These are phyloP conservation scores for Cheilosia urbana DNA, from an alignment of 2,888 invertebrate species.

Conservation along the genomic window DNA sequence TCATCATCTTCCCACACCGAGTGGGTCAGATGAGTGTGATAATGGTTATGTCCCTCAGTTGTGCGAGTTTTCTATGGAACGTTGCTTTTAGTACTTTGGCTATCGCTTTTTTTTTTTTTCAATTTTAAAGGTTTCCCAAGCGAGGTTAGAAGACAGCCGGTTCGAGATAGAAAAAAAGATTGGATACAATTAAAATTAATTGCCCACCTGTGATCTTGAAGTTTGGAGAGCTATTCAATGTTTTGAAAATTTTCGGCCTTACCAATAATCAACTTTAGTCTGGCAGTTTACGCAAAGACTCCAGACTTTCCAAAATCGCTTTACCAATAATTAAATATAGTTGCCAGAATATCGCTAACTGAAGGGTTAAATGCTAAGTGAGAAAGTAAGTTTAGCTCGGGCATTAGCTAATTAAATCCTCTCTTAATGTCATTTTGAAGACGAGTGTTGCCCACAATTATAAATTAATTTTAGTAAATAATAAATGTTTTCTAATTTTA, in stretches of 20 bases:
- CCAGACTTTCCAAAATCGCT: too few species aligned
- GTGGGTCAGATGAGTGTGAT: conserved; percentile 13
- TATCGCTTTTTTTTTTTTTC: neutral
- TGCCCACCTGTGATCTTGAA: conserved; percentile 28
- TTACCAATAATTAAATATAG: too few species aligned
- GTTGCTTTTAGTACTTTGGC: conserved; percentile 6
- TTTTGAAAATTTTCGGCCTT: neutral
- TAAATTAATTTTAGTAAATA: too few species aligned
- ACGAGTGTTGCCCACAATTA: too few species aligned
- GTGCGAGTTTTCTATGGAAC: conserved; percentile 11
- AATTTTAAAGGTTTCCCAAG: neutral
- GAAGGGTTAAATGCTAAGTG: too few species aligned
- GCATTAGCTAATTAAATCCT: too few species aligned
- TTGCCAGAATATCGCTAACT: too few species aligned
- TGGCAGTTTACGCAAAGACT: too few species aligned
- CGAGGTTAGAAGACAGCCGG: neutral
- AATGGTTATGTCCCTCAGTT: conserved; percentile 29
- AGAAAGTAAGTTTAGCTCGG: too few species aligned
- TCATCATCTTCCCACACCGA: conserved; percentile 25
- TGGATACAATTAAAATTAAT: conserved; percentile 4
- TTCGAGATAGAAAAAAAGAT: neutral
- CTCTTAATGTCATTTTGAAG: too few species aligned
- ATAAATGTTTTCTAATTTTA: too few species aligned
- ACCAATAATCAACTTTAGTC: too few species aligned
- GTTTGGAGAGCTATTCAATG: conserved; percentile 9